Base-by-base conservation (phyloP, 2,888 invertebrate species). In the Tiphia femorata region DNA sequence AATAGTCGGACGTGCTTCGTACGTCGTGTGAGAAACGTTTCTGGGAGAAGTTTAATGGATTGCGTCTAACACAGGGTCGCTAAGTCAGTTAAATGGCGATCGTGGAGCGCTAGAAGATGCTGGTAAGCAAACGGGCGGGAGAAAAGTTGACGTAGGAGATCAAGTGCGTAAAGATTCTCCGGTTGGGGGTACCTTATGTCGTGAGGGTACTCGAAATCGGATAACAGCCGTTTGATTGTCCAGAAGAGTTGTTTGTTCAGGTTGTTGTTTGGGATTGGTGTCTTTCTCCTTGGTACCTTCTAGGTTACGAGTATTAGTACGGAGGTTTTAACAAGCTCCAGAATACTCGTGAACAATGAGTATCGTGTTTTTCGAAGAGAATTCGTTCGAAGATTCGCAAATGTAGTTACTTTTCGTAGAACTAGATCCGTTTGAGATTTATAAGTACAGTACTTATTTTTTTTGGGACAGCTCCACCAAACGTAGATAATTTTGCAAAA, bases 101-200 rank as follows among this genome's bases (percentile, higher is more conserved):
- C 49, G 64, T 66, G 51, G 64, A 78, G 61, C 72, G 67, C 62
- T 79, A 74, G 67, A 78, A 77, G 71, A 79, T 79, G 79, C 67
- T 79, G 79, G 79, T 79, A 71, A 79, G 79, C 58, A 67, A 72
- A 75, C 75, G 69, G 66, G 70, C 73, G 73, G 68, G 72, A 76
- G 70, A 66, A 61, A 61, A 52, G 49, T 54, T 61, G 60, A 64
- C 57, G 53, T 60, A 60, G 64, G 47, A 64, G 51, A 33, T 33
- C 60, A 63, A 63, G 63, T 64, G 64, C 59, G 55, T 54, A 63
- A 59, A 33, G 2, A 2, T 7, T 8, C 3, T 33, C 33, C 33
- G 33, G 7, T 7, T 29, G n/a, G n/a, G n/a, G n/a, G n/a, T n/a
- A n/a, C n/a, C 37, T 21, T 40, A 19, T 49, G 16, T 46, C 29